Conservation (phyloP, 2,113 vertebrate species). For the Tragelaphus strepsiceros region DNA sequence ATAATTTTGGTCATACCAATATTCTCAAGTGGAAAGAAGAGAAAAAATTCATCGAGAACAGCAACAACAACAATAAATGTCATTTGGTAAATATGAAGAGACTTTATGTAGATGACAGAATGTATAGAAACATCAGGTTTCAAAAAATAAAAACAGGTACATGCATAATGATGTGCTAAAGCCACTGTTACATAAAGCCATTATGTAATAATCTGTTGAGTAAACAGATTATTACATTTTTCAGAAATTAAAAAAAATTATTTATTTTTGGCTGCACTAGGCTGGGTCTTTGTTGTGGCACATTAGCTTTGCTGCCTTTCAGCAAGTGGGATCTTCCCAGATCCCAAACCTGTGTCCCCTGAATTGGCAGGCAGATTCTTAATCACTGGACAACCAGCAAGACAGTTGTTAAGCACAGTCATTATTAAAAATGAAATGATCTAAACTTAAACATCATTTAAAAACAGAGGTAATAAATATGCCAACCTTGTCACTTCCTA, state of each 20-base stretch:
- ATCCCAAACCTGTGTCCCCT: background rate
- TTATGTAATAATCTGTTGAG: too few relatives aligned
- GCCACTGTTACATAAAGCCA: too few relatives aligned
- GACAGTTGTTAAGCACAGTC: background rate
- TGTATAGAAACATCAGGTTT: background rate
- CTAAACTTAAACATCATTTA: background rate
- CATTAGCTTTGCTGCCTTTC: background rate
- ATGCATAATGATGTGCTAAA: fast-evolving
- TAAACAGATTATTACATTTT: background rate
- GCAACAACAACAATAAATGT: background rate
- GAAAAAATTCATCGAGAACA: background rate
- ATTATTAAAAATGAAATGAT: background rate
- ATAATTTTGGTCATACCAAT: background rate
- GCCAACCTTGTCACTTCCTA: background rate
- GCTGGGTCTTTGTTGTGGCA: background rate
- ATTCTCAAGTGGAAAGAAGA: background rate
- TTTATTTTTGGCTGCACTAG: background rate
- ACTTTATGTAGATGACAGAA: background rate
- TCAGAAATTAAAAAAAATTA: background rate
- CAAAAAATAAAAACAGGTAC: background rate
- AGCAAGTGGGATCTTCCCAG: background rate
- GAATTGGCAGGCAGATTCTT: background rate
- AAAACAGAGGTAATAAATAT: background rate
- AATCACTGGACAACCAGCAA: background rate
- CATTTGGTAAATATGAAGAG: background rate